phyloP scores from a whole-genome alignment of 2,888 invertebrate species.

The Calephelis perditalis region DNA sequence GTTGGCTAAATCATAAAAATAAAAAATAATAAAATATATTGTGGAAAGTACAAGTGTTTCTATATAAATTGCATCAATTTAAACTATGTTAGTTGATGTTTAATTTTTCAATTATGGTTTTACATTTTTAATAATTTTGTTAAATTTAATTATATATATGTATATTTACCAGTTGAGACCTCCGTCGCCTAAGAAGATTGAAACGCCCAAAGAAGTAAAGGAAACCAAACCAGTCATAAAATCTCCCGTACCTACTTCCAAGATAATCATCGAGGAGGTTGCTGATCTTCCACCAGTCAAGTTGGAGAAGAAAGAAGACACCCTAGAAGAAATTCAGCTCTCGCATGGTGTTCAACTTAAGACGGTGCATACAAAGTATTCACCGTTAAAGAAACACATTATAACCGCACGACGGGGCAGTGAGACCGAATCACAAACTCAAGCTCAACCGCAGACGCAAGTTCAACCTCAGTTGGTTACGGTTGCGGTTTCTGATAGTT shows the following conservation, averaged over 20 bases:
- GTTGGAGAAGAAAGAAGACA: slow-evolving; percentile 38
- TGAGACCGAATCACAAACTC: slow-evolving; percentile 23
- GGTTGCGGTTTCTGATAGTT: slow-evolving; percentile 58
- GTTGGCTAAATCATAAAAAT: no score
- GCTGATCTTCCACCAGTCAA: slow-evolving; percentile 28
- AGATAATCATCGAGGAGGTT: slow-evolving; percentile 51
- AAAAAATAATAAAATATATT: no score
- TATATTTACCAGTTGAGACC: slow-evolving; percentile 11
- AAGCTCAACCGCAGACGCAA: slow-evolving; percentile 10
- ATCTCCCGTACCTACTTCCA: slow-evolving; percentile 28
- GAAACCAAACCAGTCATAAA: slow-evolving; percentile 19
- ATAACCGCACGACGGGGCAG: slow-evolving; percentile 46
- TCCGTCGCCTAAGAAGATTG: slow-evolving; percentile 19
- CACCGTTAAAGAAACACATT: slow-evolving; percentile 64
- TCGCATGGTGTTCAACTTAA: slow-evolving; percentile 54
- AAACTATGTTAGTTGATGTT: no score
- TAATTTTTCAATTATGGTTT: no score
- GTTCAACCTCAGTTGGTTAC: slow-evolving; percentile 52
- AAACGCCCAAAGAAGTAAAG: slow-evolving; percentile 28
- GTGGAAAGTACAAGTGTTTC: no score
- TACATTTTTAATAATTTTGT: no score
- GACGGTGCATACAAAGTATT: slow-evolving; percentile 56
- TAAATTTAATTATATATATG: background rate
- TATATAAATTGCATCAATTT: no score
- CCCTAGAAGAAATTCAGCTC: slow-evolving; percentile 46